Evolutionary conservation across 1,140 invertebrate species (phyloP).

Genomic region (Pygmarrhopalites habei): DNA sequence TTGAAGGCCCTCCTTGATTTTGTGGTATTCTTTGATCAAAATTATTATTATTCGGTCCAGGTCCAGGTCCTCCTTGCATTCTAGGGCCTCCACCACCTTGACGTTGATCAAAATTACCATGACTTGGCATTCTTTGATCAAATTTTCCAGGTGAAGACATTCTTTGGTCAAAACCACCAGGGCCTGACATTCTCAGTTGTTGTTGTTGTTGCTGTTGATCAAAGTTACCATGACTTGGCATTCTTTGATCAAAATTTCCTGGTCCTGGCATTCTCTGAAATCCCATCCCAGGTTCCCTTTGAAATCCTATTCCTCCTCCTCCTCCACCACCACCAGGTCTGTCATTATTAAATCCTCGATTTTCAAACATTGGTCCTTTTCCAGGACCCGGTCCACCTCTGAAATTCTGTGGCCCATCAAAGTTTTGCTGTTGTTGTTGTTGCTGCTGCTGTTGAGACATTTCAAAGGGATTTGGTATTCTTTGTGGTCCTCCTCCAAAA

Average conservation of each 20-base stretch:
- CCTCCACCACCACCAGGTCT: not conserved
- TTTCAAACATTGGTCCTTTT: slow-evolving; percentile 2
- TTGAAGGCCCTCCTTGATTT: slow-evolving; percentile 15
- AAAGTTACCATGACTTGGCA: slow-evolving; percentile 12
- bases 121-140: not conserved
- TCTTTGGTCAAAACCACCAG: not conserved
- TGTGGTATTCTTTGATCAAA: too few relatives aligned
- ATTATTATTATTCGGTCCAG: too few relatives aligned
- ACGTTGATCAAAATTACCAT: not conserved
- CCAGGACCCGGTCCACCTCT: not conserved
- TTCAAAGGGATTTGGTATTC: too few relatives aligned
- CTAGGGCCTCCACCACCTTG: too few relatives aligned
- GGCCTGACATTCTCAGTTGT: not conserved
- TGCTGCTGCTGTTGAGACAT: too few relatives aligned
- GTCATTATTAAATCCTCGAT: slow-evolving; percentile 2
- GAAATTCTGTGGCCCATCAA: slow-evolving; percentile 15
- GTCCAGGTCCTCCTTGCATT: slow-evolving; percentile 11
- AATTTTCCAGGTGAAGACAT: not conserved
- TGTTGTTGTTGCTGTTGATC: slow-evolving; percentile 21
- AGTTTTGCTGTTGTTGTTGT: not conserved
- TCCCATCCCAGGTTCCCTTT: too few relatives aligned
- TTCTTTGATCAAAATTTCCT: slow-evolving; percentile 14
- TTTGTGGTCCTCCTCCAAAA: slow-evolving; percentile 15
- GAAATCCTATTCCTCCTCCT: too few relatives aligned
- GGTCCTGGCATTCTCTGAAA: not conserved